These are phyloP conservation scores for Alcedo atthis DNA, from an alignment of 2,797 vertebrate genomes.

Conservation along the genomic window DNA sequence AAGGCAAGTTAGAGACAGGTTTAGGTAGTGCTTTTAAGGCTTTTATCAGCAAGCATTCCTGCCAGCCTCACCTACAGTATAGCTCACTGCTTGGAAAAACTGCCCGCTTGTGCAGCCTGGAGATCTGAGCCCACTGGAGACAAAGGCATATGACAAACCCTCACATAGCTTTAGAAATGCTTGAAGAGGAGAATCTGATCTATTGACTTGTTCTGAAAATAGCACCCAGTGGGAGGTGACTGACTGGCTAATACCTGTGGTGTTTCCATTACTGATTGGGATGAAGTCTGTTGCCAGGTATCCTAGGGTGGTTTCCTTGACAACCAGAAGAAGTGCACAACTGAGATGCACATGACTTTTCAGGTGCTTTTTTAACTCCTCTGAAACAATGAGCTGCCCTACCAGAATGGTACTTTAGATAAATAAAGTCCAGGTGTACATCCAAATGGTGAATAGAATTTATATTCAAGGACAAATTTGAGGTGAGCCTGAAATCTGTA, in stretches of 20 bases:
- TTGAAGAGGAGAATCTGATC: conserved; percentile 29
- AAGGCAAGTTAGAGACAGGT: neutral
- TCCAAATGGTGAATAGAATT: neutral
- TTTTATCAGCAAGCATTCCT: neutral
- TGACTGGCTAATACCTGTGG: conserved; percentile 69
- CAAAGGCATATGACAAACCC: neutral
- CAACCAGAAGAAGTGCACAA: conserved; percentile 57
- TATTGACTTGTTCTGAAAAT: conserved; percentile 53
- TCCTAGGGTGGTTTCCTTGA: conserved; percentile 65
- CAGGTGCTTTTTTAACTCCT: conserved; percentile 43
- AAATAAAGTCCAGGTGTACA: neutral
- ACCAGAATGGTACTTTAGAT: neutral
- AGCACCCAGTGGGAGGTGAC: conserved; percentile 62
- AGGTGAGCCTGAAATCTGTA: neutral
- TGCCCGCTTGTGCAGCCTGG: neutral
- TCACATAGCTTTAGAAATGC: neutral
- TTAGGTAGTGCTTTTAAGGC: neutral
- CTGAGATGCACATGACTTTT: conserved; percentile 22
- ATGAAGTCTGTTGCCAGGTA: conserved; percentile 58
- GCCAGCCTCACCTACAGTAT: neutral
- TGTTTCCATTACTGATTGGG: conserved; percentile 45
- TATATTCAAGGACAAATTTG: neutral
- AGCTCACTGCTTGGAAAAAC: neutral
- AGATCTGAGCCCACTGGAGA: fast-evolving
- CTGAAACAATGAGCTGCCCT: neutral